Evolutionary conservation across 2,888 invertebrate species (phyloP), one percentile per base, ranked within the genome.

Genomic region (Patella ulyssiponensis): DNA sequence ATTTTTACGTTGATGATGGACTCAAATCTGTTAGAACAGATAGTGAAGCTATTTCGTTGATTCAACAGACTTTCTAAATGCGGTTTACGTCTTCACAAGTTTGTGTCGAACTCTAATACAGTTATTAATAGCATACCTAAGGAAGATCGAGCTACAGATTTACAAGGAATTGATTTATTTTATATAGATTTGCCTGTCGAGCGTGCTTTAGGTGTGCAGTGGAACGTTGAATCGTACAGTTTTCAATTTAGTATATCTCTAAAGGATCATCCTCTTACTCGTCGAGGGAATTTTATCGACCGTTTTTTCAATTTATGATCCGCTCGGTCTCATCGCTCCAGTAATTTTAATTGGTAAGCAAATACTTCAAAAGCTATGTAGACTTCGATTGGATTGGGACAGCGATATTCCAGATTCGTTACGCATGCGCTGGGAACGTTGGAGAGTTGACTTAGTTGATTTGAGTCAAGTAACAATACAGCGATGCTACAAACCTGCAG

Each of bases 241-340:
- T 73, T 73, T 23, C 20, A 56, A 53, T 73, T 12, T 17, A 23
- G 15, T 44, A 33, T 73, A 20, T 15, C 53, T 27, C 9, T 56
- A n/a, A 33, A 54, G 17, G 23, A 53, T 17, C 54, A 56, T 12
- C 15, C 33, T 23, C 27, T 12, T 12, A 56, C 73, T 56, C 54
- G 73, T 23, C 33, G 56, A 56, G 73, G 73, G 73, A 54, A 56
- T 73, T 54, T 73, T 73, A 33, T 73, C 73, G 5, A 56, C 27
- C 7, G 23, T 73, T 27, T 56, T 3, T 23, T 56, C 56, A 20
- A 27, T 73, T 33, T 56, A 56, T 4, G 73, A 73, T 23, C 73
- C 73, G 54, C 20, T 54, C 20, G 58, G 73, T 11, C 58, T 73
- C 58, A 33, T 73, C 53, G 27, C 73, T 23, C 77, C 73, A 23